Base-by-base conservation (phyloP, 2,113 vertebrate species). In the Gopherus evgoodei region DNA sequence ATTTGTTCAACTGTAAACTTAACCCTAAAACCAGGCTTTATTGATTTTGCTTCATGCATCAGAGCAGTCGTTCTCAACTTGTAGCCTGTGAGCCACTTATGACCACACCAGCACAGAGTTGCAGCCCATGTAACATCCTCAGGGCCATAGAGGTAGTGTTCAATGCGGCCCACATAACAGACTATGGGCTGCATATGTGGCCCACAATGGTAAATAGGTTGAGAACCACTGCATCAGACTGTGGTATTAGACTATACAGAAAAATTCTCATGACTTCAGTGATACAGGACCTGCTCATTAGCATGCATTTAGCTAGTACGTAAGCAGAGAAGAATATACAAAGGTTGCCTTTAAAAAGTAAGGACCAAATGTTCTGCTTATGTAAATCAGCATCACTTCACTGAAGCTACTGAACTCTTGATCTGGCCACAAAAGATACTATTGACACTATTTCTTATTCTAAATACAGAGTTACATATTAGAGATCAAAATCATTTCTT, bases 1-100 rank as follows among this genome's bases (percentile, higher is more conserved):
- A 93, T 94, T 97, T 90, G 89, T 90, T 54, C 84, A 87, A 38
- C 84, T 12, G 22, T 27, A 59, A 75, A 85, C 57, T 93, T 93
- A 89, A 93, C 59, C 82, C 19, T 7, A 79, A 91, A 87, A 94
- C 52, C 11, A 89, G 78, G 47, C 24, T 59, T 87, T 95, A 94
- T 79, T 65, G 88, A 95, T 90, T 95, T 93, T 1, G 0, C 42
- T 86, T 93, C 84, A 25, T 91, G 35, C 31, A 84, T 59, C 42
- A 21, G 57, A 79, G 79, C 50, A 53, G 17, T 53, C 17, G 52
- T 53, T 53, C 52, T 53, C 17, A 53, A 53, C 52, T 52, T 52
- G 16, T 5, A 16, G 50, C 50, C 50, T 17, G 50, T 5, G 5
- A 16, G 16, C 50, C 50, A 6, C 50, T 53, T 53, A 17, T 53